Conservation (phyloP, 2,888 invertebrate species). For the Phorcus lineatus region DNA sequence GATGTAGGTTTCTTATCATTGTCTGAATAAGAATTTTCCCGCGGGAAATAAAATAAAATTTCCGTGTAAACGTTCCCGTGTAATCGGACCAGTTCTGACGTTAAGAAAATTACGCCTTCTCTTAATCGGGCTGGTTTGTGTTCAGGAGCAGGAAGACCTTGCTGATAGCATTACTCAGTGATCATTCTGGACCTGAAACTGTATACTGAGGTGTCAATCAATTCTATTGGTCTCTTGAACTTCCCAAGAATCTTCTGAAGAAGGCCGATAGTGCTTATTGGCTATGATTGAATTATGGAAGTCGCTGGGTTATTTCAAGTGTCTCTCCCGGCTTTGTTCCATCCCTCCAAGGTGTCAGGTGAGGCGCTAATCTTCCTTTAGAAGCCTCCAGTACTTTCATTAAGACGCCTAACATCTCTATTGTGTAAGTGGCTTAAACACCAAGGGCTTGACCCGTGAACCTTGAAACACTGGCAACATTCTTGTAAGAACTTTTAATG, state of each 20-base stretch:
- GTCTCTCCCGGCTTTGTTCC: conserved; percentile 1
- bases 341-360: not conserved
- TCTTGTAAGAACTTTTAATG: too few species aligned
- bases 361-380: conserved; percentile 3
- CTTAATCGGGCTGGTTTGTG: not conserved
- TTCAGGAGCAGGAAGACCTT: not conserved
- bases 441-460: too few species aligned
- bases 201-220: conserved; percentile 13
- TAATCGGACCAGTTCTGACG: conserved; percentile 1
- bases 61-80: not conserved
- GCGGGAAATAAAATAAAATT: conserved; percentile 15
- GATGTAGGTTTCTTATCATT: not conserved
- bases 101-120: conserved; percentile 11
- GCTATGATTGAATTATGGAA: conserved; percentile 20
- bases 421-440: not conserved
- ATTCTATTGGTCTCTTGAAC: conserved; percentile 16
- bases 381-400: not conserved
- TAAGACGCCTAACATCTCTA: not conserved
- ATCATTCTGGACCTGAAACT: not conserved
- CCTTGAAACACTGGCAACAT: too few species aligned
- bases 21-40: not conserved
- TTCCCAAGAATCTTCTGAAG: not conserved
- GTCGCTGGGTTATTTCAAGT: conserved; percentile 20
- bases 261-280: conserved; percentile 4
- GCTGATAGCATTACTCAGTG: not conserved